Percentiles rank a stretch among this genome's conserved stretches.
Evolutionary conservation across 64 coral and sea anemone species (phyloP).

Genomic region (Montipora efflorescens): DNA sequence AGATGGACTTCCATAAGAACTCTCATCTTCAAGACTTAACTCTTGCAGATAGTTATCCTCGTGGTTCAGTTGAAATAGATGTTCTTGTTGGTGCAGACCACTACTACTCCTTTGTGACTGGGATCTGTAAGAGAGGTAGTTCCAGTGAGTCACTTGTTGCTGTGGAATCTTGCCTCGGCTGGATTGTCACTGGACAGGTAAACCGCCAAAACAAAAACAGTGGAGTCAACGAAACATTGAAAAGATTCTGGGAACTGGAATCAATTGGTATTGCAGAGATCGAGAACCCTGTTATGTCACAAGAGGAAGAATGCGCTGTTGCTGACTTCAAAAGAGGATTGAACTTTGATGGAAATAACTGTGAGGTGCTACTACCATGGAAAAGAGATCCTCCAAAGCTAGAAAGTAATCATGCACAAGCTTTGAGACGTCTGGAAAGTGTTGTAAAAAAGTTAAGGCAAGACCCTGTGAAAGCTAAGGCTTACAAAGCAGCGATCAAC

Average conservation of each 20-base stretch:
- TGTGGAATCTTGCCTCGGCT: constrained; percentile 37
- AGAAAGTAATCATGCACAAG: constrained; percentile 27
- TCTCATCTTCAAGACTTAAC: constrained; percentile 12
- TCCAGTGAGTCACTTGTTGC: constrained; percentile 7
- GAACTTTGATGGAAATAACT: constrained; percentile 38
- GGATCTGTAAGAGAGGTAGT: constrained; percentile 39
- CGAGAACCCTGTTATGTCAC: background rate
- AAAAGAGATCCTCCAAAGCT: constrained; percentile 15
- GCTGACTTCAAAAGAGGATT: constrained; percentile 32
- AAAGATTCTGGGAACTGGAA: constrained; percentile 74
- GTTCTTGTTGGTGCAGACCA: constrained; percentile 41
- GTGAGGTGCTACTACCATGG: constrained; percentile 63
- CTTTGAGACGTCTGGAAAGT: constrained; percentile 30
- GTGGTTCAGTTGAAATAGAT: constrained; percentile 29
- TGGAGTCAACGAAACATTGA: background rate
- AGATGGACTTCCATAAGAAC: background rate
- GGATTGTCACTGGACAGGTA: background rate
- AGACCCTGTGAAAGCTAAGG: constrained; percentile 21
- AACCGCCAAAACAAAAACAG: background rate
- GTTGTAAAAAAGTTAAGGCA: constrained; percentile 40
- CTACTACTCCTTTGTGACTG: constrained; percentile 45
- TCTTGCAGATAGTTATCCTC: constrained; percentile 56
- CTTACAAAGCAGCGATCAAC: constrained; percentile 15
- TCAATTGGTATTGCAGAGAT: constrained; percentile 49
- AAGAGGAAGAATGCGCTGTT: constrained; percentile 33